These are phyloP conservation scores for Brachystomella parvula DNA, from an alignment of 1,140 invertebrate genomes.

Conservation along the genomic window DNA sequence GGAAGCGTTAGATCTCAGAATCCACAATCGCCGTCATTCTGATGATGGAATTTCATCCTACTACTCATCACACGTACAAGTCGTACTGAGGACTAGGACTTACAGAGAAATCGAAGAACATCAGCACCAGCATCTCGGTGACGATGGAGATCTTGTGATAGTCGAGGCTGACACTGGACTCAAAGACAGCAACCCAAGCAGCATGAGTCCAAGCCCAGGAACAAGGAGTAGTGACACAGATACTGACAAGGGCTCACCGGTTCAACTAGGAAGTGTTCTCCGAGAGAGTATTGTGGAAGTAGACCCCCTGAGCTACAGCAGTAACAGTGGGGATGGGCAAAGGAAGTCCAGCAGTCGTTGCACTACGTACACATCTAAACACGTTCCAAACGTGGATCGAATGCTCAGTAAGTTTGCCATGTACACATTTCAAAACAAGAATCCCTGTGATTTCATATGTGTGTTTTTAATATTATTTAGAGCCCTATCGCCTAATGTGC, in stretches of 20 bases:
- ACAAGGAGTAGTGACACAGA: background rate
- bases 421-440: no score
- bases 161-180: constrained; percentile 2
- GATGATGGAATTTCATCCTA: background rate
- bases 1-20: constrained; percentile 3
- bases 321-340: no score
- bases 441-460: no score
- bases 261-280: background rate
- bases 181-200: background rate
- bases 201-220: background rate
- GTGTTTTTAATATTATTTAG: background rate
- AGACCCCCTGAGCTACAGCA: no score
- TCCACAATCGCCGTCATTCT: background rate
- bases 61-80: background rate
- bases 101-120: background rate
- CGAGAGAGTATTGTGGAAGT: background rate
- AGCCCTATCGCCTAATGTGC: background rate
- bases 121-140: no score
- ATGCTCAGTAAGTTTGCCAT: constrained; percentile 8
- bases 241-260: constrained; percentile 2
- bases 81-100: background rate
- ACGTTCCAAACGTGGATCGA: background rate
- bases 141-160: constrained; percentile 1
- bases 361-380: background rate
- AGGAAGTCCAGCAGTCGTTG: background rate